Base-by-base conservation (phyloP, 2,797 vertebrate genomes). In the Pelodytes ibericus region DNA sequence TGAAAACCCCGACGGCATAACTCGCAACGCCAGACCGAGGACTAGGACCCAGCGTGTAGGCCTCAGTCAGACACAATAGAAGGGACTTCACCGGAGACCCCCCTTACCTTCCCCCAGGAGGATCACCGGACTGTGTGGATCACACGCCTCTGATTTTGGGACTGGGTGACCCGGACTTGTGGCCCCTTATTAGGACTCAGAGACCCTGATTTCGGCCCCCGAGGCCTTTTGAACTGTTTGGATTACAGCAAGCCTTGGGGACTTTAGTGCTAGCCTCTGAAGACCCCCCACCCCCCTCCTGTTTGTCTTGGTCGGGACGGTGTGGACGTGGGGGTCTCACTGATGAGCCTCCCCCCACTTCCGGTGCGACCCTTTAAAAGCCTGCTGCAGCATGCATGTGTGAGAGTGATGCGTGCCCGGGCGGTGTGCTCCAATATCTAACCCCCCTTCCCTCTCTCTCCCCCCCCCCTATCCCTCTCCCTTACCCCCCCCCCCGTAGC, bases 291-390 rank as follows among this genome's bases (percentile, higher is more conserved):
- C n/a, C n/a, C n/a, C n/a, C n/a, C n/a, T n/a, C n/a, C n/a, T n/a
- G n/a, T n/a, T n/a, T n/a, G 81, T 10, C 18, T 72, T 74, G 83
- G 83, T 82, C 82, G 49, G 22, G 49, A 5, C 0, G 24, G 49
- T 20, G n/a, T 53, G 3, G 49, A 16, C 11, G 13, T 44, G 82
- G 83, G 81, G 84, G 84, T 83, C 83, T 71, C 68, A 82, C 81
- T 82, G 73, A 82, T 77, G 22, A 66, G 81, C 82, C 71, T 76
- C 78, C 81, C 81, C n/a, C n/a, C n/a, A n/a, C n/a, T n/a, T n/a
- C n/a, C n/a, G n/a, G n/a, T n/a, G n/a, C n/a, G n/a, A n/a, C n/a
- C n/a, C n/a, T n/a, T n/a, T n/a, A n/a, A n/a, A n/a, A n/a, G n/a
- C n/a, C n/a, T n/a, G n/a, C n/a, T n/a, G n/a, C n/a, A n/a, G n/a